Percentiles rank a stretch among this genome's conserved stretches.
Conservation (phyloP, 2,797 vertebrate species). For the Atherinosoma microstoma region DNA sequence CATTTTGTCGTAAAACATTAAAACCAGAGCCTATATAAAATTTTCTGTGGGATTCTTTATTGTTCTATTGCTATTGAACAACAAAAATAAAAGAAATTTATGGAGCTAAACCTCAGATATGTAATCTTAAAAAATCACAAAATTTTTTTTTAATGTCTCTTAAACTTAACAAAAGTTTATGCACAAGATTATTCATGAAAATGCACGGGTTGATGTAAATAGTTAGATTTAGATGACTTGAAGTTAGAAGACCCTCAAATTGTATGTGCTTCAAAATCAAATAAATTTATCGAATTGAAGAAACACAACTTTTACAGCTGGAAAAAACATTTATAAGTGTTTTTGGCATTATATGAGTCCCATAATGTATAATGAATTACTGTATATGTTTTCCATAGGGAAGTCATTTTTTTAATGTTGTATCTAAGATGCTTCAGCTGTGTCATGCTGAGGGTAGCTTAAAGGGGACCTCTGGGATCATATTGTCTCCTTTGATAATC, state of each 20-base stretch:
- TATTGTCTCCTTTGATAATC: constrained; percentile 79
- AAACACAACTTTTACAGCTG: constrained; percentile 17
- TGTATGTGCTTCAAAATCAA: constrained; percentile 10
- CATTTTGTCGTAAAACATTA: no score
- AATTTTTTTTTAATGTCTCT: background rate
- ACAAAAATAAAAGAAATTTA: no score
- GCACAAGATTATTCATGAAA: background rate
- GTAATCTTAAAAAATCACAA: no score
- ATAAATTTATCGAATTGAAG: constrained; percentile 21
- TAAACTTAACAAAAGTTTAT: background rate
- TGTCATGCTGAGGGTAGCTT: constrained; percentile 50
- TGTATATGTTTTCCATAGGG: constrained; percentile 16
- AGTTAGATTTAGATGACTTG: background rate
- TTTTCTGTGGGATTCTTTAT: no score
- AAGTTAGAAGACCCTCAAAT: background rate
- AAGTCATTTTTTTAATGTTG: constrained; percentile 4
- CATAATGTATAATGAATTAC: constrained; percentile 5
- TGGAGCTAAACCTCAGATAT: no score
- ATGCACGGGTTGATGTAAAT: background rate
- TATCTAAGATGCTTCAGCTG: constrained; percentile 66
- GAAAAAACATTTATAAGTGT: constrained; percentile 11
- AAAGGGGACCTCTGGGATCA: constrained; percentile 62
- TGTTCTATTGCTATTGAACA: no score
- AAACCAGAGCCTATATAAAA: no score
- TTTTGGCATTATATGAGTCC: background rate